Percentiles rank a stretch among this genome's conserved stretches.
Conservation (phyloP, 2,888 invertebrate species). For the Theodoxus fluviatilis region DNA sequence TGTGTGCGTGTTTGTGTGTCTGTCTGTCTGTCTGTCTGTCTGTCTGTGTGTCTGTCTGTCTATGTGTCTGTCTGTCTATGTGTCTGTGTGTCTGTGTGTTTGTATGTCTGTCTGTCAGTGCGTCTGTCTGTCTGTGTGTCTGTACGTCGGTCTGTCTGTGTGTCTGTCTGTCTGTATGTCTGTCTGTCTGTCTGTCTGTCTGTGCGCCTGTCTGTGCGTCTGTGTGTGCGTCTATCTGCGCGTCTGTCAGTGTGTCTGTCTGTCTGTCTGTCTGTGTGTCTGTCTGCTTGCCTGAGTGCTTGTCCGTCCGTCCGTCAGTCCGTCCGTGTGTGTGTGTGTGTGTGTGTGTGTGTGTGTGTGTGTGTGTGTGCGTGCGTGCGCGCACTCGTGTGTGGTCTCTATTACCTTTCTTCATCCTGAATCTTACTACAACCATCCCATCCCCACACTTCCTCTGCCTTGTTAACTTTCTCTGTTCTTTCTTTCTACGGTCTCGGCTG, state of each 20-base stretch:
- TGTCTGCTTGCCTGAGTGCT: neutral
- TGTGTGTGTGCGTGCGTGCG: neutral
- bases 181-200: constrained; percentile 10
- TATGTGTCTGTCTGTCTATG: neutral
- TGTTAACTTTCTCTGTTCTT: too few relatives aligned
- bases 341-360: neutral
- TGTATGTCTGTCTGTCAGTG: neutral
- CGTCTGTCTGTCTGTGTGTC: neutral
- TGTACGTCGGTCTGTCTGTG: neutral
- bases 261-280: neutral
- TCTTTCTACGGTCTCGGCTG: too few relatives aligned
- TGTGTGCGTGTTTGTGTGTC: neutral
- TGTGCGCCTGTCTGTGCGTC: constrained; percentile 18
- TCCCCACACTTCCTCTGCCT: too few relatives aligned
- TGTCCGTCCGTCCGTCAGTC: constrained; percentile 11
- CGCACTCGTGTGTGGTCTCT: too few relatives aligned
- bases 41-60: constrained; percentile 15
- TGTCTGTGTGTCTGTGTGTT: neutral
- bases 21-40: constrained; percentile 23
- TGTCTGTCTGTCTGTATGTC: neutral
- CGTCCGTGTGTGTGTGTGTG: constrained; percentile 19
- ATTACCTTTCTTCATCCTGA: too few relatives aligned
- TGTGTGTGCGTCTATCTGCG: too few relatives aligned
- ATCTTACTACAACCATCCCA: too few relatives aligned
- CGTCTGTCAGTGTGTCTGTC: too few relatives aligned